These are phyloP conservation scores for Melieria omissa DNA, from an alignment of 2,888 invertebrate species.

Conservation along the genomic window DNA sequence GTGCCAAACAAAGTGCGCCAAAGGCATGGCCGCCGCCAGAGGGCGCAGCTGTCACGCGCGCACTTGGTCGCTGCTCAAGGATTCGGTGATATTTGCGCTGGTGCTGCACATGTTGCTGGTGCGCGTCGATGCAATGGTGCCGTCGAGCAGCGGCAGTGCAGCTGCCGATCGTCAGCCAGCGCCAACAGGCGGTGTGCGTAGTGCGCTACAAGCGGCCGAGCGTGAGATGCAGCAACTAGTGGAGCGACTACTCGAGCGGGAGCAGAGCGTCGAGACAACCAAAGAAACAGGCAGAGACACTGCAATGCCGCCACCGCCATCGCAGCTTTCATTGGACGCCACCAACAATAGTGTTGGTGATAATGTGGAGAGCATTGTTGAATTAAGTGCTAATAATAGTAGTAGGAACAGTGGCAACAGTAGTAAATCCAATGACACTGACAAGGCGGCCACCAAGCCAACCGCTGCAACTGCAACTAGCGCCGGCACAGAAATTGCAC, in stretches of 20 bases:
- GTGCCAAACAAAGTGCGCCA: neutral
- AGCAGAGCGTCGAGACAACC: conserved; percentile 28
- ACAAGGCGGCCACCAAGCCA: no score
- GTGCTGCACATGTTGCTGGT: conserved; percentile 44
- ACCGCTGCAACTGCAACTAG: neutral
- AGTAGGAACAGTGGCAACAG: conserved; percentile 2
- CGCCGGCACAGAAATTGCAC: neutral
- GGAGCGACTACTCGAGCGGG: conserved; percentile 9
- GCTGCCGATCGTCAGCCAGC: neutral
- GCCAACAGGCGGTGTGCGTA: neutral
- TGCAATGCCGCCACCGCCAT: conserved; percentile 8
- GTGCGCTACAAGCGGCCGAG: neutral
- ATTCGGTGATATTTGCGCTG: conserved; percentile 53
- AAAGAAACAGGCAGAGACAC: conserved; percentile 18
- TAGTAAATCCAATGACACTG: neutral
- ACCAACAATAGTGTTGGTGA: conserved; percentile 7
- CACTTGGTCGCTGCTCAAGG: conserved; percentile 55
- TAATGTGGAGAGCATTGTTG: conserved; percentile 39
- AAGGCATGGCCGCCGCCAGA: conserved; percentile 56
- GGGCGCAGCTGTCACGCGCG: conserved; percentile 48
- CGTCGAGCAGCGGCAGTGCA: neutral
- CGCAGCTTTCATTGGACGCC: no score
- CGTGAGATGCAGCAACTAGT: conserved; percentile 5
- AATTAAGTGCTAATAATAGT: conserved; percentile 28
- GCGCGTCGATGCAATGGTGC: conserved; percentile 19